Conservation (phyloP, 2,888 invertebrate species). For the Drosophila picticornis region DNA sequence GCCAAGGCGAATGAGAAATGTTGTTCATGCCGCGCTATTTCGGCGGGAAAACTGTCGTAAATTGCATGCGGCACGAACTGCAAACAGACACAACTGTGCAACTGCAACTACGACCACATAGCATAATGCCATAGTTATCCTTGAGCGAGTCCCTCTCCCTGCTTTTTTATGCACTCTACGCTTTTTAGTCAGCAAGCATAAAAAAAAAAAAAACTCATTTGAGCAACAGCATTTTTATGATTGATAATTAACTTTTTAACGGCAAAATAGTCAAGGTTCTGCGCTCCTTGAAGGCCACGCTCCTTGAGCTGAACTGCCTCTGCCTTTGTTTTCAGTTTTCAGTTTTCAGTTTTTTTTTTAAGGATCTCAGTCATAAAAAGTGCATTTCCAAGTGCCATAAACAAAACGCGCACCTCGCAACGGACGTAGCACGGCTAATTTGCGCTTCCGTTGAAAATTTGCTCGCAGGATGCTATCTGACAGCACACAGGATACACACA, state of each 20-base stretch:
- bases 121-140: conserved; percentile 64
- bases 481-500: conserved; percentile 50
- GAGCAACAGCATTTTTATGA: conserved; percentile 55
- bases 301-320: conserved; percentile 31
- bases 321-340: conserved; percentile 23
- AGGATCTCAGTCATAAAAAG: conserved; percentile 60
- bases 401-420: conserved; percentile 55
- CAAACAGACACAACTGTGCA: conserved; percentile 27
- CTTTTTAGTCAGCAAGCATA: conserved; percentile 9
- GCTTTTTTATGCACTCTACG: conserved; percentile 27
- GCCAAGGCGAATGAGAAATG: conserved; percentile 80
- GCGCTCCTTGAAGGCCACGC: conserved; percentile 8
- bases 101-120: neutral
- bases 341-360: conserved; percentile 36
- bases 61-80: conserved; percentile 79
- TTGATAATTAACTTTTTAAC: conserved; percentile 71
- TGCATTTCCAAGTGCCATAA: conserved; percentile 57
- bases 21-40: conserved; percentile 79
- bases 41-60: conserved; percentile 77
- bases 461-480: conserved; percentile 65
- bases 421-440: conserved; percentile 71
- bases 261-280: conserved; percentile 60
- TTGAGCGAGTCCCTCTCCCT: conserved; percentile 49
- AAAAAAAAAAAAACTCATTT: conserved; percentile 24
- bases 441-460: conserved; percentile 75